Conservation (phyloP, 2,797 vertebrate species). For the Cyprinodon diabolis region DNA sequence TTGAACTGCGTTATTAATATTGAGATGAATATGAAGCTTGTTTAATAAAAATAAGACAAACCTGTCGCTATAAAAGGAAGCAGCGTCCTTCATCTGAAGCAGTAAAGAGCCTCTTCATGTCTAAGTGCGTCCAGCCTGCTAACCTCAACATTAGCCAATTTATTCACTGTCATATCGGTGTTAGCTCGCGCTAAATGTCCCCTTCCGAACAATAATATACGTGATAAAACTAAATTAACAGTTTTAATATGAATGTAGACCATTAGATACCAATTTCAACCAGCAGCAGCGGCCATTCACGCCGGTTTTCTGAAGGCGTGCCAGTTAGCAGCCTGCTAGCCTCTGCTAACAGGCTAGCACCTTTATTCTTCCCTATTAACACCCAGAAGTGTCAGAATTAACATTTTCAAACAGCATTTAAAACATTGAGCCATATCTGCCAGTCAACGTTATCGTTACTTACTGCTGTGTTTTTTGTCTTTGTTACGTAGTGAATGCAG, state of each 20-base stretch:
- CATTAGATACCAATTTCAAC: neutral
- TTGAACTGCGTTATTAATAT: neutral
- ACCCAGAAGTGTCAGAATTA: neutral
- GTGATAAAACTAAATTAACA: neutral
- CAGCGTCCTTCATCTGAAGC: neutral
- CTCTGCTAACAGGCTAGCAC: slow-evolving; percentile 31
- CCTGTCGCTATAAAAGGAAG: neutral
- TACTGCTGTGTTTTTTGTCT: slow-evolving; percentile 50
- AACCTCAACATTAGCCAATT: slow-evolving; percentile 42
- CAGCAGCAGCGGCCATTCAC: neutral
- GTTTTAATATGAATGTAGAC: neutral
- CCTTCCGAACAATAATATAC: rapidly evolving
- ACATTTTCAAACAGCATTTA: rapidly evolving
- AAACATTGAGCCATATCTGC: neutral
- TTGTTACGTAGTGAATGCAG: slow-evolving; percentile 21
- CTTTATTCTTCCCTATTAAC: neutral
- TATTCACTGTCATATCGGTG: neutral
- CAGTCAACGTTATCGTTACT: slow-evolving; percentile 42
- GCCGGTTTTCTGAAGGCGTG: slow-evolving; percentile 28
- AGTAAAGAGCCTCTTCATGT: neutral
- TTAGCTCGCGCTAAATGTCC: neutral
- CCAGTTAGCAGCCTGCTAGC: slow-evolving; percentile 44
- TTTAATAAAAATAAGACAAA: neutral
- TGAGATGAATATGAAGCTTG: neutral
- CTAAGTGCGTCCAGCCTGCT: slow-evolving; percentile 33